Conservation (phyloP, 1,140 invertebrate species). For the Zaprionus ornatus region DNA sequence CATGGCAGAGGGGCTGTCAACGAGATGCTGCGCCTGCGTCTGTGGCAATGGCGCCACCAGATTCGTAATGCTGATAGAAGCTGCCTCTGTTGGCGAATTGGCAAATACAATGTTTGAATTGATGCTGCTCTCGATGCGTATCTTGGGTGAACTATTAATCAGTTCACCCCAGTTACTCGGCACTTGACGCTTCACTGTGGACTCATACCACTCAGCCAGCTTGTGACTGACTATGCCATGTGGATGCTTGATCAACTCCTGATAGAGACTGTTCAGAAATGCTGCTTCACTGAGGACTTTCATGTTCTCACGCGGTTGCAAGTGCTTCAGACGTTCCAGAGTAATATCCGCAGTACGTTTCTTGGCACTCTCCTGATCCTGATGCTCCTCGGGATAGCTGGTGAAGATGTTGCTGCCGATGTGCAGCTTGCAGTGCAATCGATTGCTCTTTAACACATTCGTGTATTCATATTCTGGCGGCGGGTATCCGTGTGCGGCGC, state of each 20-base stretch:
- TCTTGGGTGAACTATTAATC: constrained; percentile 55
- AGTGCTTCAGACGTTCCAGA: constrained; percentile 59
- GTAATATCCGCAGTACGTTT: constrained; percentile 58
- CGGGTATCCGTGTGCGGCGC: constrained; percentile 40
- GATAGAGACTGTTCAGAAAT: constrained; percentile 62
- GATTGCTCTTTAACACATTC: constrained; percentile 30
- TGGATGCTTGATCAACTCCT: constrained; percentile 62
- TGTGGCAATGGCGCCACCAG: background rate
- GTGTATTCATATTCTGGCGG: constrained; percentile 54
- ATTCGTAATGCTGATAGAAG: background rate
- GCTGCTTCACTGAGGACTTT: constrained; percentile 52
- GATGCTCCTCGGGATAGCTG: constrained; percentile 70
- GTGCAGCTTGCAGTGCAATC: constrained; percentile 59
- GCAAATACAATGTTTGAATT: constrained; percentile 68
- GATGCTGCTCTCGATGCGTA: constrained; percentile 60
- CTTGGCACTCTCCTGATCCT: constrained; percentile 46
- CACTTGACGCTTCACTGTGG: constrained; percentile 61
- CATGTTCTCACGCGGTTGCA: constrained; percentile 48
- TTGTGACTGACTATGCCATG: constrained; percentile 76
- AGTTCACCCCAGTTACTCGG: constrained; percentile 70
- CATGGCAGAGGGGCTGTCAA: constrained; percentile 11
- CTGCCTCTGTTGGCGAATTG: constrained; percentile 30
- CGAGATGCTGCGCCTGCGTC: background rate
- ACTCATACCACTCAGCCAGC: constrained; percentile 70
- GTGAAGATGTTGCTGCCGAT: constrained; percentile 61